These are phyloP conservation scores for Echeneis naucrates DNA, from an alignment of 2,797 vertebrate genomes.

Conservation along the genomic window DNA sequence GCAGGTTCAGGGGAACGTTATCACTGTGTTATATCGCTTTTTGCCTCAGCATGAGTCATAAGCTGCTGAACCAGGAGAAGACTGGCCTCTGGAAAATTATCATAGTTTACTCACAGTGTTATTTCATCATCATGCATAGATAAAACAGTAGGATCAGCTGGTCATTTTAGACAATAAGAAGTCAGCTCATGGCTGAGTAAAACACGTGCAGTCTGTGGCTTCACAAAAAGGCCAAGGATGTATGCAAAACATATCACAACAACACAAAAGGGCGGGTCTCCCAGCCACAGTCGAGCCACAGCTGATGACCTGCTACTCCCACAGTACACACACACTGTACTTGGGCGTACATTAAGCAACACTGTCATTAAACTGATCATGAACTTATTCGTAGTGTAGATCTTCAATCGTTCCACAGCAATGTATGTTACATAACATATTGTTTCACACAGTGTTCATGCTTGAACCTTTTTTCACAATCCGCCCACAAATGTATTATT, in stretches of 20 bases:
- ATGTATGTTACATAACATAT: constrained; percentile 63
- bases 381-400: constrained; percentile 28
- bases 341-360: neutral
- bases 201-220: neutral
- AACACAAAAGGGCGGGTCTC: constrained; percentile 34
- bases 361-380: constrained; percentile 14
- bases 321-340: neutral
- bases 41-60: neutral
- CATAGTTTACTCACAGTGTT: neutral
- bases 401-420: constrained; percentile 45
- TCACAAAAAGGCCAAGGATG: neutral
- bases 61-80: neutral
- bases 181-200: neutral
- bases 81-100: neutral
- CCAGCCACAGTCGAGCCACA: constrained; percentile 40
- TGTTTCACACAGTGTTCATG: constrained; percentile 60
- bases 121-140: neutral
- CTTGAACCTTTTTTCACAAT: constrained; percentile 63
- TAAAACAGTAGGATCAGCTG: constrained; percentile 6
- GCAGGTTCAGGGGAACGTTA: constrained; percentile 6
- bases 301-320: constrained; percentile 36
- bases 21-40: neutral
- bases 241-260: constrained; percentile 17
- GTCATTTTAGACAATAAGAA: constrained; percentile 2
- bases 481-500: constrained; percentile 79